Evolutionary conservation across 2,888 invertebrate genomes (phyloP).

Genomic region (Aphodius granarius): DNA sequence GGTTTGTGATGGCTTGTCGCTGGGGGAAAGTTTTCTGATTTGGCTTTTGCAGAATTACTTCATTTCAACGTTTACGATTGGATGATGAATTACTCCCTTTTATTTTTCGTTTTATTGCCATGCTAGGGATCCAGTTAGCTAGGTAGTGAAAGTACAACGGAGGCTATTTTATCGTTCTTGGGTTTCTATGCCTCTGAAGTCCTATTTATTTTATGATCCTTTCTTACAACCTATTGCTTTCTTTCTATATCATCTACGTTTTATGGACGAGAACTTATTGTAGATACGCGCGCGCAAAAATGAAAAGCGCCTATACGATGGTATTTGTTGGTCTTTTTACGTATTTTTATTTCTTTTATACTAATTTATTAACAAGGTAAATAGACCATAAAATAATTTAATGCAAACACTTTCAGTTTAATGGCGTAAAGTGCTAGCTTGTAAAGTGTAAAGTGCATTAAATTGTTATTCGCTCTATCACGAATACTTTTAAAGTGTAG

Average conservation of each 20-base stretch:
- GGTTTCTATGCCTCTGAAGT: not conserved
- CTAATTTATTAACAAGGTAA: too few relatives aligned
- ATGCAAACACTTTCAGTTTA: too few relatives aligned
- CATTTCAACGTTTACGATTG: not conserved
- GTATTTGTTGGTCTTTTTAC: too few relatives aligned
- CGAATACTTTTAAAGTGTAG: not conserved
- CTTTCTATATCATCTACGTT: not conserved
- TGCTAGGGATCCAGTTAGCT: not conserved
- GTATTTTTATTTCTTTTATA: too few relatives aligned
- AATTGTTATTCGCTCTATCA: not conserved
- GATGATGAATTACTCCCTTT: not conserved
- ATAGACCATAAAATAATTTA: too few relatives aligned
- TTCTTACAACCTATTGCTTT: not conserved
- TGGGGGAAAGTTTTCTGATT: not conserved
- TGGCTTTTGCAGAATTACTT: not conserved
- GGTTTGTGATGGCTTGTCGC: not conserved
- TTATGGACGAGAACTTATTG: not conserved
- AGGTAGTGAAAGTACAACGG: not conserved
- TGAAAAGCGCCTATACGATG: too few relatives aligned
- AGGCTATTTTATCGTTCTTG: not conserved
- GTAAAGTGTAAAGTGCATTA: too few relatives aligned
- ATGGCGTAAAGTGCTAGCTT: too few relatives aligned
- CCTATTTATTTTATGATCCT: not conserved
- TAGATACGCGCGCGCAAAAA: too few relatives aligned
- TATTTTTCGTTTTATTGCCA: not conserved